These are phyloP conservation scores for Virgularia gustaviana DNA, from an alignment of 92 coral and sea anemone genomes.

Conservation along the genomic window DNA sequence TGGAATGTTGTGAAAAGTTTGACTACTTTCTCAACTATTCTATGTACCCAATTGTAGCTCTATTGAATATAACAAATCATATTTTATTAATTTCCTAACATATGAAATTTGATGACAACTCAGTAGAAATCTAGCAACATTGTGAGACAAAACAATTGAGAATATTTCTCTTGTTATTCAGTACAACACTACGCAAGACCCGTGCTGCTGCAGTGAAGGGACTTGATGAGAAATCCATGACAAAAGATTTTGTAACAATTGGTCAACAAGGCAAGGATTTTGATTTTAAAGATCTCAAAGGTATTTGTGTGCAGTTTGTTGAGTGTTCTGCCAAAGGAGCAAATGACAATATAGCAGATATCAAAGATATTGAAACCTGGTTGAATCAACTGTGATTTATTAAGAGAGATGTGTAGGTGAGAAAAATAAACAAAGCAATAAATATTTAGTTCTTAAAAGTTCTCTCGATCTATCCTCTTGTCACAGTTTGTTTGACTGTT, in stretches of 20 bases:
- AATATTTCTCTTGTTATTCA: no score
- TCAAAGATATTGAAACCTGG: slow-evolving; percentile 64
- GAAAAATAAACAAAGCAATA: not conserved
- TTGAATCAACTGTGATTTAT: slow-evolving; percentile 33
- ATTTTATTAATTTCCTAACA: no score
- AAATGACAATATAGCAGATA: slow-evolving; percentile 51
- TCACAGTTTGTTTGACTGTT: no score
- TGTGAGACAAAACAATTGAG: no score
- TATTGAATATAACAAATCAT: no score
- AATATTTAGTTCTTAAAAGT: no score
- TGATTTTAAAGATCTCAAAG: slow-evolving; percentile 72
- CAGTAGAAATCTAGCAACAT: no score
- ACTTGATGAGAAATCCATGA: slow-evolving; percentile 71
- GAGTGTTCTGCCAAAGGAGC: slow-evolving; percentile 88
- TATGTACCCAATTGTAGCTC: no score
- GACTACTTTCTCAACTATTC: not conserved
- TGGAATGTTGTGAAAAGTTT: not conserved
- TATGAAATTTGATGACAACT: no score
- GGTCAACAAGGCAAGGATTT: slow-evolving; percentile 91
- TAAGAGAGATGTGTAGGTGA: not conserved
- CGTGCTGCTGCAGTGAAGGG: slow-evolving; percentile 97
- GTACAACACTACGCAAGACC: slow-evolving; percentile 89
- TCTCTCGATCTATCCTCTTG: no score
- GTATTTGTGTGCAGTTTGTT: slow-evolving; percentile 73
- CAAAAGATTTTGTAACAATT: slow-evolving; percentile 45